Evolutionary conservation across 1,140 invertebrate genomes (phyloP).

Genomic region (Paralvinella palmiformis): DNA sequence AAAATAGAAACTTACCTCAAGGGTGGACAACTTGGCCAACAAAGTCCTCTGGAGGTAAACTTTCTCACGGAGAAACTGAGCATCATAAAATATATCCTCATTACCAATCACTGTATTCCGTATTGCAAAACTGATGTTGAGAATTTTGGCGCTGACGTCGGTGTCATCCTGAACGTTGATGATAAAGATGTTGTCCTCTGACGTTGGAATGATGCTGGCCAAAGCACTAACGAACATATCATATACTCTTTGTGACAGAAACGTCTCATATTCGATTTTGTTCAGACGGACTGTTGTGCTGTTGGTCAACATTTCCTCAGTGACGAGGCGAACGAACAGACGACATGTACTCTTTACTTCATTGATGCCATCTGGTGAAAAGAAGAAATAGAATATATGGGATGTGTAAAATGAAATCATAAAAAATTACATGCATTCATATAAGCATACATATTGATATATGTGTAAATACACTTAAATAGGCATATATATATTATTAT

Average conservation of each 20-base stretch:
- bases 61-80: conserved; percentile 85
- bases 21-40: conserved; percentile 76
- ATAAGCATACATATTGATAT: too few species aligned
- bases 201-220: conserved; percentile 83
- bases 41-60: conserved; percentile 85
- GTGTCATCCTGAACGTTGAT: conserved; percentile 80
- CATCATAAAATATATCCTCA: conserved; percentile 68
- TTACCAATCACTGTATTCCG: conserved; percentile 55
- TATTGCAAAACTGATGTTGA: conserved; percentile 94
- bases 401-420: too few species aligned
- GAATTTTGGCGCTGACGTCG: conserved; percentile 75
- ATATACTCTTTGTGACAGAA: conserved; percentile 83
- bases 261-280: conserved; percentile 87
- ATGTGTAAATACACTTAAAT: too few species aligned
- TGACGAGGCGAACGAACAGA: conserved; percentile 80
- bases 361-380: conserved; percentile 73
- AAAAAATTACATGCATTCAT: too few species aligned
- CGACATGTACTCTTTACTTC: conserved; percentile 73
- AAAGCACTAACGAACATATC: conserved; percentile 86
- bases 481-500: too few species aligned
- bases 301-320: conserved; percentile 89
- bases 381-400: conserved; percentile 15
- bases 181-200: conserved; percentile 85
- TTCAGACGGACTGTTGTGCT: conserved; percentile 89
- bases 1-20: conserved; percentile 58